Evolutionary conservation across 2,888 invertebrate species (phyloP), one percentile per base, ranked within the genome.

Genomic region (Brachynemurus nebulosus): DNA sequence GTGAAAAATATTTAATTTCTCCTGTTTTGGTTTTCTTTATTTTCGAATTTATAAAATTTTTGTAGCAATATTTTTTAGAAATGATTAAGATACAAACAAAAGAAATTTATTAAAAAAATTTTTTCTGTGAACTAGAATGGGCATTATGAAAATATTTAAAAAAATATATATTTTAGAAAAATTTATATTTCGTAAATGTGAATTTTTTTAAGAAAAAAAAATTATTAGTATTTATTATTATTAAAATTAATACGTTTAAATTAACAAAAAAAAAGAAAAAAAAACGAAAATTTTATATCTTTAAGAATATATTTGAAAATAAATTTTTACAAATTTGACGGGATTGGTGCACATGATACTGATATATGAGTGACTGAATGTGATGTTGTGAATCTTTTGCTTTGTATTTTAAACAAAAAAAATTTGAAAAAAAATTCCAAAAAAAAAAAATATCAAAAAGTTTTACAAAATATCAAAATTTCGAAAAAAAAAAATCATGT

Each of bases 91-190:
- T n/a, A n/a, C n/a, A n/a, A n/a, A n/a, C n/a, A n/a, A 30, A 30
- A 4, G 30, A 12, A 12, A 12, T 30, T 12, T 30, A 12, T n/a
- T 30, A 30, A 30, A 12, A 12, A 12, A 14, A 30, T 12, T 30
- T 30, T 4, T 30, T 30, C 30, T 30, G 30, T 30, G 30, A 30
- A 14, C 14, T 12, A 30, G 14, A 6, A 11, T 30, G 30, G 30
- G 30, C 30, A 30, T 30, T 30, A 30, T 7, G 30, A 30, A 30
- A 30, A 7, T 23, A 23, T 12, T 12, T 30, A 12, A 30, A 12
- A 27, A 27, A n/a, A 30, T 12, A 12, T 30, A 30, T 30, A 30
- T 30, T 30, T 30, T 30, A 30, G 30, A 30, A 30, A 30, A 30
- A 30, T 30, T 30, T 30, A 30, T 30, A 30, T 30, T 23, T 23